Evolutionary conservation across 2,113 vertebrate species (phyloP).

Genomic region (Lipotes vexillifer): DNA sequence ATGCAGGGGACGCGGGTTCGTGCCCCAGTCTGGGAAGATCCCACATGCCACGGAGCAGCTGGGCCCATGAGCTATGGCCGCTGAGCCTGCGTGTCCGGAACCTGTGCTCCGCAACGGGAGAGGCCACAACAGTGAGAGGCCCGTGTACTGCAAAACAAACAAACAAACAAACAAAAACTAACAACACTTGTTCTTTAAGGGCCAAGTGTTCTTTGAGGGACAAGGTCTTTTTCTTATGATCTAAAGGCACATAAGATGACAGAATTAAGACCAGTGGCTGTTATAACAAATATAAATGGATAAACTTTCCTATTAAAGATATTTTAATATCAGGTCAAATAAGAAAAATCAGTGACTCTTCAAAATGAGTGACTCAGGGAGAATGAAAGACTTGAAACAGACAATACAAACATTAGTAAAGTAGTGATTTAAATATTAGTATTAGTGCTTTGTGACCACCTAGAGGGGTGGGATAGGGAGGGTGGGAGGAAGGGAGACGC

Average conservation of each 20-base stretch:
- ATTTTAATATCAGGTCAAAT: constrained; percentile 12
- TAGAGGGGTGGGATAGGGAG: too few relatives aligned
- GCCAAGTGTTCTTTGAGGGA: neutral
- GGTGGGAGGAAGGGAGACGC: too few relatives aligned
- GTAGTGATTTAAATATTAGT: neutral
- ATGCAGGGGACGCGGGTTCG: too few relatives aligned
- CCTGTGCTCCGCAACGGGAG: too few relatives aligned
- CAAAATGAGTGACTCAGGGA: neutral
- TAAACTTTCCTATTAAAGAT: neutral
- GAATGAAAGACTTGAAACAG: neutral
- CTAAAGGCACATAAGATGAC: neutral
- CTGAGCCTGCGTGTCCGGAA: too few relatives aligned
- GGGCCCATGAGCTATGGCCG: too few relatives aligned
- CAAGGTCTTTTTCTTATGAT: neutral
- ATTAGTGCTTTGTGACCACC: neutral
- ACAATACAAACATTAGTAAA: constrained; percentile 3
- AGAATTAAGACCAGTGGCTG: neutral
- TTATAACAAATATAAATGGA: neutral
- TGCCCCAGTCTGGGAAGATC: too few relatives aligned
- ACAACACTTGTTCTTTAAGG: neutral
- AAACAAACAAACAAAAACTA: neutral
- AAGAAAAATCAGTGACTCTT: constrained; percentile 14
- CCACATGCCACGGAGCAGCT: too few relatives aligned
- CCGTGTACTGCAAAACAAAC: too few relatives aligned
- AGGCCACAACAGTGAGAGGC: too few relatives aligned